These are phyloP conservation scores for Henricia sp. DNA, from an alignment of 53 echinoderm and acorn worm species.

Conservation along the genomic window DNA sequence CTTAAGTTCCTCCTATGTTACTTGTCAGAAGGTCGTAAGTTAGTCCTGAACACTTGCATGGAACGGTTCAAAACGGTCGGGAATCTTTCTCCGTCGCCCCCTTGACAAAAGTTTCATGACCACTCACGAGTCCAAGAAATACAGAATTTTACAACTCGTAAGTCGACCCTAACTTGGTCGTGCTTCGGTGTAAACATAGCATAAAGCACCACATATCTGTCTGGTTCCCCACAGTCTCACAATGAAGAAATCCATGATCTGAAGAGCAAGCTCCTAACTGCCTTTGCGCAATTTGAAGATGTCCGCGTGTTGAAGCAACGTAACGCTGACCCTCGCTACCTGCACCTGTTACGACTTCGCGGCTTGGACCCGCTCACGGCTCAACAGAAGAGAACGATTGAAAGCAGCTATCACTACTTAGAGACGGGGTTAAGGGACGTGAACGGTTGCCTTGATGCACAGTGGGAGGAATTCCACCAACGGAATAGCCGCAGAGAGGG, in stretches of 20 bases:
- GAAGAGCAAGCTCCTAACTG: slow-evolving; percentile 75
- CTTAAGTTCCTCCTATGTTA: too few species aligned
- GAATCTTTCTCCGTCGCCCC: too few species aligned
- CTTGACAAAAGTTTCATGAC: too few species aligned
- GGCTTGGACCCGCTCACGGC: slow-evolving; percentile 86
- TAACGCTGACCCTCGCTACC: slow-evolving; percentile 86
- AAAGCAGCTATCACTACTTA: slow-evolving; percentile 74
- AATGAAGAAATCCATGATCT: slow-evolving; percentile 92
- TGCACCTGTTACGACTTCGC: slow-evolving; percentile 80
- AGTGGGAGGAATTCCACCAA: slow-evolving; percentile 91
- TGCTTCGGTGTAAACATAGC: too few species aligned
- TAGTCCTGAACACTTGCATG: too few species aligned
- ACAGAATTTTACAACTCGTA: too few species aligned
- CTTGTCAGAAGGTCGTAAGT: too few species aligned
- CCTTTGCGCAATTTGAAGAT: slow-evolving; percentile 83
- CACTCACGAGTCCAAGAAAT: too few species aligned
- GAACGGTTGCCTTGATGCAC: slow-evolving; percentile 80
- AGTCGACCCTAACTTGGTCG: too few species aligned
- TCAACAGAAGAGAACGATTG: slow-evolving; percentile 77
- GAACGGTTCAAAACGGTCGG: too few species aligned
- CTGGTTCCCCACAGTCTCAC: slow-evolving; percentile 69
- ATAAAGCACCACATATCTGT: neutral
- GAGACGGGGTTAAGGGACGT: slow-evolving; percentile 79
- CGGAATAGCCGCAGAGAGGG: slow-evolving; percentile 60
- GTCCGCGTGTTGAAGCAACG: slow-evolving; percentile 74